Base-by-base conservation (phyloP, 1,140 invertebrate species). In the Coboldia fuscipes region DNA sequence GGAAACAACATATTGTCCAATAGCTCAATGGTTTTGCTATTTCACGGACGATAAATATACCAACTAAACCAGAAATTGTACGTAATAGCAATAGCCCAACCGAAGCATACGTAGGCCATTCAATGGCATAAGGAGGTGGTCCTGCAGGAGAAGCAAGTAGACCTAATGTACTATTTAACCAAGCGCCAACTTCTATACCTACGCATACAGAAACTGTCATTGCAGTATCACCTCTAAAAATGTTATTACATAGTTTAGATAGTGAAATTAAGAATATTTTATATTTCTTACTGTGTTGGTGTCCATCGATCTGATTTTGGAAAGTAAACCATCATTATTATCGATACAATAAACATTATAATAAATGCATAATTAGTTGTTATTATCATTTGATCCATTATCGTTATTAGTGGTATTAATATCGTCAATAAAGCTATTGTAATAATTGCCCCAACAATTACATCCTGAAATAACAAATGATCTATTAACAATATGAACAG, bases 101-200 rank as follows among this genome's bases (percentile, higher is more conserved):
- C 68, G 77, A 78, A 36, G 64, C 58, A 39, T 67, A 66, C 4
- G 75, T 72, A 16, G 78, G 77, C 77, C 77, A 84, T 37, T 75
- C 68, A 39, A 84, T 75, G 18, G 62, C 47, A 55, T 81, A 81
- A 2, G 81, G 82, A 14, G 72, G 70, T 19, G 56, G 45, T 3
- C 51, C 36, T 5, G 50, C 37, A 14, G 66, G 61, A 20, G 62
- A 58, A 8, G 52, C 47, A 57, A 82, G 70, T 37, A 70, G 60
- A 18, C 79, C 78, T 13, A 72, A 61, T 49, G 75, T 75, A 51
- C 73, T 85, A 58, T 84, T 83, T 4, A 79, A 56, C 81, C 83
- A 89, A 2, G 78, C 66, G n/a, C 82, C 84, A 7, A 69, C 55
- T 30, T 76, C 64, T 32, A 84, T 60, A 24, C 85, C 85, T n/a